A percentile compares a stretch with the other conserved stretches of the same genome.
These are phyloP conservation scores for Pipa parva DNA, from an alignment of 2,113 vertebrate species.

Conservation along the genomic window DNA sequence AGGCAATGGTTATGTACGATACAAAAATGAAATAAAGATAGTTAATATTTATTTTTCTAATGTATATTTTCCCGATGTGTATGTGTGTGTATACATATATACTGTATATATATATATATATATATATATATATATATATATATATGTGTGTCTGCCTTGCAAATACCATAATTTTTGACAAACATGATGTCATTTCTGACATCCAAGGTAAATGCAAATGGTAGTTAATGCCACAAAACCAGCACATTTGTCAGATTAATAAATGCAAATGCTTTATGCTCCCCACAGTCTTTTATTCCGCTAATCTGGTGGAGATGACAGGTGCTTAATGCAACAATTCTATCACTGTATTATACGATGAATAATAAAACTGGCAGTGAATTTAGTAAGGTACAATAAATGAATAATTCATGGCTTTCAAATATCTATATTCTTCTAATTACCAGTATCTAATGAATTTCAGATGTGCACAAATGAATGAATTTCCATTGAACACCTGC, in stretches of 20 bases:
- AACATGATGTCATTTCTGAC: constrained; percentile 30
- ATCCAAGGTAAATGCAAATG: constrained; percentile 27
- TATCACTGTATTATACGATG: constrained; percentile 66
- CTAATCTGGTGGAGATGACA: constrained; percentile 33
- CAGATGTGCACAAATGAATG: constrained; percentile 63
- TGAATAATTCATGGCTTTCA: constrained; percentile 71
- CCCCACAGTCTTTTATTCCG: constrained; percentile 21
- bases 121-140: too few relatives aligned
- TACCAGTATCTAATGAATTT: constrained; percentile 66
- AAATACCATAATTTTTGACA: too few relatives aligned
- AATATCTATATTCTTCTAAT: constrained; percentile 72
- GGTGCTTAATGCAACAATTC: constrained; percentile 57
- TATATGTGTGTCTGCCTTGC: too few relatives aligned
- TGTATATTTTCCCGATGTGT: too few relatives aligned
- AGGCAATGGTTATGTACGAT: too few relatives aligned
- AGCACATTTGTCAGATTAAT: constrained; percentile 42
- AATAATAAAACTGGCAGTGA: constrained; percentile 71
- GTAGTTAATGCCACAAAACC: constrained; percentile 32
- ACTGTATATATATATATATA: too few relatives aligned
- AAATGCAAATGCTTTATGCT: constrained; percentile 39
- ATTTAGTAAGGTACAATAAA: constrained; percentile 67
- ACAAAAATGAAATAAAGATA: too few relatives aligned
- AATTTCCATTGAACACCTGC: constrained; percentile 66
- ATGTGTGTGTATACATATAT: too few relatives aligned
- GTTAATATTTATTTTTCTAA: too few relatives aligned